A percentile compares a stretch with the other conserved stretches of the same genome.
These are phyloP conservation scores for Passer montanus DNA, from an alignment of 2,113 vertebrate genomes.

Conservation along the genomic window DNA sequence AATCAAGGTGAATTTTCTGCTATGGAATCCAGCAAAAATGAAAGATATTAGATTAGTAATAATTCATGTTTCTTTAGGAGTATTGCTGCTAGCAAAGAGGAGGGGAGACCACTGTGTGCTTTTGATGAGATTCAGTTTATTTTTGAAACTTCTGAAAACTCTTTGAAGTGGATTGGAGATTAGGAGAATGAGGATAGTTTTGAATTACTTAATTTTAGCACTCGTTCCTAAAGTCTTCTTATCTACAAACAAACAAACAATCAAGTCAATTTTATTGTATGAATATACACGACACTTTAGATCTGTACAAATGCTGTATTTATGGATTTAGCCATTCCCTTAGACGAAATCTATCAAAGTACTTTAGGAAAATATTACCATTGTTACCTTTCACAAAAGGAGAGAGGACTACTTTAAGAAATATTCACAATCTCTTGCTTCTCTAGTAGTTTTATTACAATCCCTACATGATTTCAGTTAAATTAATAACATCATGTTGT, in stretches of 20 bases:
- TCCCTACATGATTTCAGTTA: neutral
- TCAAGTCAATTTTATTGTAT: neutral
- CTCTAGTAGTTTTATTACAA: neutral
- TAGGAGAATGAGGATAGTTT: neutral
- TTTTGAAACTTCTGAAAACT: constrained; percentile 42
- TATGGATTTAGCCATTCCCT: neutral
- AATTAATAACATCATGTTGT: neutral
- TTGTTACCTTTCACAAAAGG: neutral
- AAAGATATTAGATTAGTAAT: neutral
- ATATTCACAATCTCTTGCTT: neutral
- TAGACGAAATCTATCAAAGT: neutral
- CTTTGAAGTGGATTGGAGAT: constrained; percentile 16
- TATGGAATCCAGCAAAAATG: neutral
- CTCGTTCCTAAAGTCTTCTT: neutral
- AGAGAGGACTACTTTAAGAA: neutral
- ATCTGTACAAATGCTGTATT: neutral
- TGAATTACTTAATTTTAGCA: neutral
- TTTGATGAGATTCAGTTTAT: constrained; percentile 42
- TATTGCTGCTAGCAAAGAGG: neutral
- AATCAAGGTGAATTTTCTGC: constrained; percentile 5
- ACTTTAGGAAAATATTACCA: neutral
- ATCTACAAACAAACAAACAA: neutral
- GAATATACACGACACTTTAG: neutral
- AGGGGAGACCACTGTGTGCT: neutral
- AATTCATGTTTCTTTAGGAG: neutral